These are phyloP conservation scores for Trichopoda pennipes DNA, from an alignment of 2,888 invertebrate genomes.

Conservation along the genomic window DNA sequence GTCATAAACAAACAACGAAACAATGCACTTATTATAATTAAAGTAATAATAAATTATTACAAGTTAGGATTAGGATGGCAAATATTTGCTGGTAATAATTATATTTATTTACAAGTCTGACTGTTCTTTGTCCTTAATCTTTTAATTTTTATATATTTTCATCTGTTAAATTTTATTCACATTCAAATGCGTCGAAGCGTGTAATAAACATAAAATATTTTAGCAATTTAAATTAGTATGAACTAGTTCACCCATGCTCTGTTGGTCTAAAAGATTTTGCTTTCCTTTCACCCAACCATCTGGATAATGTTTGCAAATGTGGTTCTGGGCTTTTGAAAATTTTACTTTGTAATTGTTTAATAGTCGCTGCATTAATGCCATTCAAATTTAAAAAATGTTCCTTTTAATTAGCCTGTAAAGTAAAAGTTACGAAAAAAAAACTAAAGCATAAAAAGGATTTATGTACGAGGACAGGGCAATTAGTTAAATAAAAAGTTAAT, in stretches of 20 bases:
- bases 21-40: too few species aligned
- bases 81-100: too few species aligned
- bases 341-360: not conserved
- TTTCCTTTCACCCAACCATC: not conserved
- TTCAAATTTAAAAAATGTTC: not conserved
- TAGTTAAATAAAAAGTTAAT: not conserved
- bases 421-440: not conserved
- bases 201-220: constrained; percentile 29
- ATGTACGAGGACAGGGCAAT: not conserved
- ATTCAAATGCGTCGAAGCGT: constrained; percentile 28
- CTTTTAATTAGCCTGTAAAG: constrained; percentile 16
- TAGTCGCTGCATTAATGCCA: constrained; percentile 8
- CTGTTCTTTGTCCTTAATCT: not conserved
- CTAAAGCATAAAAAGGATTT: not conserved
- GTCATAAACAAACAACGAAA: too few species aligned
- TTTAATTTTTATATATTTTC: not conserved
- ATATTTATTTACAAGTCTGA: not conserved
- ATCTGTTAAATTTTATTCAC: not conserved
- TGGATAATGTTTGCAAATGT: not conserved
- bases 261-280: constrained; percentile 14
- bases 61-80: too few species aligned
- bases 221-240: not conserved
- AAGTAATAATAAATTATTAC: too few species aligned
- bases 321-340: not conserved
- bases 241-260: constrained; percentile 23